These are phyloP conservation scores for Collichthys lucidus DNA, from an alignment of 2,113 vertebrate genomes.

Conservation along the genomic window DNA sequence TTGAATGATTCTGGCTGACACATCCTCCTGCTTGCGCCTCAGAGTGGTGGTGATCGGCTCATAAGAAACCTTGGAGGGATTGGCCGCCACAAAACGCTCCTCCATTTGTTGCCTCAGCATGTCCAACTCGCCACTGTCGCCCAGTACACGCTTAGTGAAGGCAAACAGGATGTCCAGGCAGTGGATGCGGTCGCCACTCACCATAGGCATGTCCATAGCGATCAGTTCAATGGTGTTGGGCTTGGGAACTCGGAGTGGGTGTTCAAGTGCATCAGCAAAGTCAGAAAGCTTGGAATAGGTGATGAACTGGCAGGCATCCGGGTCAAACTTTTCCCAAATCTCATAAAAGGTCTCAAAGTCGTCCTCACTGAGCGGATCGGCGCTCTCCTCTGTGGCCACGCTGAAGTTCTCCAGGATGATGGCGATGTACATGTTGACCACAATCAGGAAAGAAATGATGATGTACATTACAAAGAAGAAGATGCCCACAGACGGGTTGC, in stretches of 20 bases:
- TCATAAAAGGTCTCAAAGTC: slow-evolving; percentile 99
- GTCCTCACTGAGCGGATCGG: slow-evolving; percentile 97
- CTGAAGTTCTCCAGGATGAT: slow-evolving; percentile 99
- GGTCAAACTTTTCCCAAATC: slow-evolving; percentile 99
- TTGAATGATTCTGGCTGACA: slow-evolving; percentile 93
- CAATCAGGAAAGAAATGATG: slow-evolving; percentile 99
- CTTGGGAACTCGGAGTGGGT: slow-evolving; percentile 95
- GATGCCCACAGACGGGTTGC: slow-evolving; percentile 97
- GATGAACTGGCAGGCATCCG: slow-evolving; percentile 97
- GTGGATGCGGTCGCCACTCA: slow-evolving; percentile 98
- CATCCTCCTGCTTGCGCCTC: slow-evolving; percentile 96
- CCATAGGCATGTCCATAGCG: slow-evolving; percentile 99
- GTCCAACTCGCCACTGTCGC: slow-evolving; percentile 97
- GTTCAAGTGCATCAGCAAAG: slow-evolving; percentile 96
- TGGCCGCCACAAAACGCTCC: slow-evolving; percentile 97
- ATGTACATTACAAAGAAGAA: slow-evolving; percentile 99
- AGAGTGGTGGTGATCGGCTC: slow-evolving; percentile 98
- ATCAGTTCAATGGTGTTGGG: slow-evolving; percentile 99
- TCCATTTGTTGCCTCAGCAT: slow-evolving; percentile 99
- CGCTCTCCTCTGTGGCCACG: slow-evolving; percentile 97
- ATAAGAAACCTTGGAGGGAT: slow-evolving; percentile 99
- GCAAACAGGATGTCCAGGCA: slow-evolving; percentile 99
- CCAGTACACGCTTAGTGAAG: slow-evolving; percentile 98
- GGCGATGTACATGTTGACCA: slow-evolving; percentile 99
- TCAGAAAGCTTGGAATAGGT: slow-evolving; percentile 96